Conservation (phyloP, 2,797 vertebrate species). For the Pterois miles region DNA sequence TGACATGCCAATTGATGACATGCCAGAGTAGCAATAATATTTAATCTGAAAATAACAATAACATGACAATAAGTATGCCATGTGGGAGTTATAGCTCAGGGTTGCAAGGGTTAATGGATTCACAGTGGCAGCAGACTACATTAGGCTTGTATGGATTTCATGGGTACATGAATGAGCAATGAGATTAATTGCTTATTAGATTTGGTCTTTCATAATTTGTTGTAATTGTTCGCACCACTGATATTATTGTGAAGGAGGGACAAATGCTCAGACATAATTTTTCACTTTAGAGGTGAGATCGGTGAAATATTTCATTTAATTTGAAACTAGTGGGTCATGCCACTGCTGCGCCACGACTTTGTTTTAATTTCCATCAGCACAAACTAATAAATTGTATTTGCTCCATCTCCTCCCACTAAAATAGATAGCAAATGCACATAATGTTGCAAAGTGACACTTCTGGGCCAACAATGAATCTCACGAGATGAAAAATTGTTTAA, state of each 20-base stretch:
- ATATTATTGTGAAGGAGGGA: slow-evolving; percentile 19
- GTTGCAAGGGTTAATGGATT: background rate
- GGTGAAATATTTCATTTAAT: slow-evolving; percentile 40
- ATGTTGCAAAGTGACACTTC: slow-evolving; percentile 67
- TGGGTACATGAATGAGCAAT: slow-evolving; percentile 33
- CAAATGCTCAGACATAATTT: slow-evolving; percentile 20
- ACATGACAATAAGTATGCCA: background rate
- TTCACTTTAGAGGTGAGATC: slow-evolving; percentile 9
- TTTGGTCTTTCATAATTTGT: slow-evolving; percentile 38
- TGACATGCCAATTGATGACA: background rate
- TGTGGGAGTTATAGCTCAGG: background rate
- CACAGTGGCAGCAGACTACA: background rate
- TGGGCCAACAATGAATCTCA: slow-evolving; percentile 64
- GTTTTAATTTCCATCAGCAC: slow-evolving; percentile 47
- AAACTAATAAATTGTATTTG: slow-evolving; percentile 69
- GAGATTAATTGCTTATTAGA: slow-evolving; percentile 29
- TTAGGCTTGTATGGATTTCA: slow-evolving; percentile 25
- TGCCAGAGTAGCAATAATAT: background rate
- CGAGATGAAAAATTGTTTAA: slow-evolving; percentile 44
- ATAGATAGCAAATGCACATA: slow-evolving; percentile 59
- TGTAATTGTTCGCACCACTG: slow-evolving; percentile 34
- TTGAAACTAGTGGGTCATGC: slow-evolving; percentile 27
- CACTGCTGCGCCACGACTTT: background rate
- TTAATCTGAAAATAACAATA: background rate
- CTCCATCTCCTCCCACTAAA: slow-evolving; percentile 40